These are phyloP conservation scores for Bellardia pandia DNA, from an alignment of 2,888 invertebrate species.

Conservation along the genomic window DNA sequence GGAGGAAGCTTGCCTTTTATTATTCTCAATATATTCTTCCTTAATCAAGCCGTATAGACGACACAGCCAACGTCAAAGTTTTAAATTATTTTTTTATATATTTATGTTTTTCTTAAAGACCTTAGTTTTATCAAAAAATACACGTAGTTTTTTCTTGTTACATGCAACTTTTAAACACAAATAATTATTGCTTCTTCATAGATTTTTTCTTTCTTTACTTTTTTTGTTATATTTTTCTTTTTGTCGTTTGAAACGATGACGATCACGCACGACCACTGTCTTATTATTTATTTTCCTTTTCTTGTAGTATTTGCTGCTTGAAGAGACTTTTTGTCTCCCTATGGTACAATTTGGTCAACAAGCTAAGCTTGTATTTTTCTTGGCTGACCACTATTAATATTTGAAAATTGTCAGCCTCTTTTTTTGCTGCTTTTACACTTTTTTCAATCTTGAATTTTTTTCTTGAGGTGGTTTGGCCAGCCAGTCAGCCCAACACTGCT, in stretches of 20 bases:
- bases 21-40: constrained; percentile 11
- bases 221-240: constrained; percentile 8
- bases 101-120: constrained; percentile 1
- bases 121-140: background rate
- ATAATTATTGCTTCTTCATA: constrained; percentile 10
- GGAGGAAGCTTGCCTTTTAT: constrained; percentile 32
- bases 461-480: constrained; percentile 65
- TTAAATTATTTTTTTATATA: background rate
- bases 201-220: constrained; percentile 21
- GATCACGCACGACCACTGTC: constrained; percentile 68
- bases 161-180: constrained; percentile 33
- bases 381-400: constrained; percentile 60
- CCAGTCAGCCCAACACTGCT: constrained; percentile 70
- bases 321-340: constrained; percentile 65
- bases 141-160: constrained; percentile 46
- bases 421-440: constrained; percentile 57
- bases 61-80: constrained; percentile 14
- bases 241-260: constrained; percentile 59
- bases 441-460: constrained; percentile 41
- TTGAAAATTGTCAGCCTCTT: constrained; percentile 49
- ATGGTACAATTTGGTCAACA: constrained; percentile 58
- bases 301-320: constrained; percentile 53
- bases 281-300: constrained; percentile 45
- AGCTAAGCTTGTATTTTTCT: constrained; percentile 60
- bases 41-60: constrained; percentile 12